Evolutionary conservation across 1,140 invertebrate genomes (phyloP).

Genomic region (Zaprionus tsacasi): DNA sequence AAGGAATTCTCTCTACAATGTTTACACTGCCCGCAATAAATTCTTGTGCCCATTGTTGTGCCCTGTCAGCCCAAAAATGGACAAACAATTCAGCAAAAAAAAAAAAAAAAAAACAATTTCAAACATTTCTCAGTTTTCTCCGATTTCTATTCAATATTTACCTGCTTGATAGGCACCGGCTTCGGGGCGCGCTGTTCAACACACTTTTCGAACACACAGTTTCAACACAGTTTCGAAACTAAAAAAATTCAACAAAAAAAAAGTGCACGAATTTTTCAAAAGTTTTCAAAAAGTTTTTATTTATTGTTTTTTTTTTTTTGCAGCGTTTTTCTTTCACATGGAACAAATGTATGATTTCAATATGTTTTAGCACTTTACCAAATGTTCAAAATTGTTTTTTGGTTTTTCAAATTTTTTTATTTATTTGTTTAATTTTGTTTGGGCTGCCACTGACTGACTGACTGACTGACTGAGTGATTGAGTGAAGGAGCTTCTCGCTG

Average conservation of each 20-base stretch:
- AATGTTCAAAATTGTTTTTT: background rate
- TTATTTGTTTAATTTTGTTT: conserved; percentile 5
- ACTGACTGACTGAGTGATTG: conserved; percentile 1
- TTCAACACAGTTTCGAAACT: conserved; percentile 7
- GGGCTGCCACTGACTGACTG: background rate
- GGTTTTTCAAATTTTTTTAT: background rate
- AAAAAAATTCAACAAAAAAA: conserved; percentile 22
- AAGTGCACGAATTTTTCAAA: background rate
- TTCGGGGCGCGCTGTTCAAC: background rate
- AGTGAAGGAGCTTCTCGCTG: conserved; percentile 18
- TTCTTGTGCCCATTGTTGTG: conserved; percentile 26
- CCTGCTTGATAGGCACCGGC: conserved; percentile 1
- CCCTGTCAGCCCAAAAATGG: conserved; percentile 4
- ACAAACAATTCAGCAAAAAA: conserved; percentile 4
- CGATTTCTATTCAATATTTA: conserved; percentile 2
- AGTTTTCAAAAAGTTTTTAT: background rate
- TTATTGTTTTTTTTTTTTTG: conserved; percentile 10
- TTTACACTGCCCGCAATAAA: conserved; percentile 23
- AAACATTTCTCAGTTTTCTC: conserved; percentile 5
- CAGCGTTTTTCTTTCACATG: background rate
- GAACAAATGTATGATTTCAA: background rate
- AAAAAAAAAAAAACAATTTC: background rate
- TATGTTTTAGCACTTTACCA: background rate
- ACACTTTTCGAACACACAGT: conserved; percentile 6
- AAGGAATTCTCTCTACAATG: conserved; percentile 14